Evolutionary conservation across 1,140 invertebrate genomes (phyloP).

Genomic region (Papilio polyxenes): DNA sequence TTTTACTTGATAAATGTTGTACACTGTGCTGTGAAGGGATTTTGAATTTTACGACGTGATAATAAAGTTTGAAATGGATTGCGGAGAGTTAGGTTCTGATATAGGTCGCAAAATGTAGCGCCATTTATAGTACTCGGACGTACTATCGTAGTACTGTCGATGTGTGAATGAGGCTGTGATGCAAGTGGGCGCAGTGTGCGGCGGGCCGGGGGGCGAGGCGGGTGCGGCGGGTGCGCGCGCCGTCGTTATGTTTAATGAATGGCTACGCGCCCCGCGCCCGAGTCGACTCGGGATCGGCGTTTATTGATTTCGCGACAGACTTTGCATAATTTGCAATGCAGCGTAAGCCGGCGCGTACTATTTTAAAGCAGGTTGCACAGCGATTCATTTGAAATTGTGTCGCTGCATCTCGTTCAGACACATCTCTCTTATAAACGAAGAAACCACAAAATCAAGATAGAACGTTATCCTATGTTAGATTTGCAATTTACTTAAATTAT

Average conservation of each 20-base stretch:
- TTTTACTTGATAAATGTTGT: slow-evolving; percentile 46
- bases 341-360: slow-evolving; percentile 12
- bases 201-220: neutral
- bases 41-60: slow-evolving; percentile 39
- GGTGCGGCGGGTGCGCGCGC: slow-evolving; percentile 29
- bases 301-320: slow-evolving; percentile 53
- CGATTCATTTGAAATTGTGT: neutral
- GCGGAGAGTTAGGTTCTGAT: slow-evolving; percentile 50
- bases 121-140: slow-evolving; percentile 75
- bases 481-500: too few relatives aligned
- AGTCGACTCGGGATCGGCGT: slow-evolving; percentile 47
- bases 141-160: slow-evolving; percentile 71
- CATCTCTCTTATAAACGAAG: neutral
- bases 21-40: slow-evolving; percentile 42
- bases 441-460: neutral
- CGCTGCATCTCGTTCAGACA: neutral
- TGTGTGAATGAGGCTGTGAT: slow-evolving; percentile 55
- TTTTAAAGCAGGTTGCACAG: slow-evolving; percentile 17
- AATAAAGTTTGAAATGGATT: slow-evolving; percentile 7
- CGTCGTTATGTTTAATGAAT: slow-evolving; percentile 59
- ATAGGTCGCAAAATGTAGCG: slow-evolving; percentile 73
- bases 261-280: slow-evolving; percentile 43
- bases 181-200: slow-evolving; percentile 49
- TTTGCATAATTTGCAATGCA: slow-evolving; percentile 33
- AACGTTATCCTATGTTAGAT: too few relatives aligned